These are phyloP conservation scores for Phengaris alcon DNA, from an alignment of 2,888 invertebrate genomes.

Conservation along the genomic window DNA sequence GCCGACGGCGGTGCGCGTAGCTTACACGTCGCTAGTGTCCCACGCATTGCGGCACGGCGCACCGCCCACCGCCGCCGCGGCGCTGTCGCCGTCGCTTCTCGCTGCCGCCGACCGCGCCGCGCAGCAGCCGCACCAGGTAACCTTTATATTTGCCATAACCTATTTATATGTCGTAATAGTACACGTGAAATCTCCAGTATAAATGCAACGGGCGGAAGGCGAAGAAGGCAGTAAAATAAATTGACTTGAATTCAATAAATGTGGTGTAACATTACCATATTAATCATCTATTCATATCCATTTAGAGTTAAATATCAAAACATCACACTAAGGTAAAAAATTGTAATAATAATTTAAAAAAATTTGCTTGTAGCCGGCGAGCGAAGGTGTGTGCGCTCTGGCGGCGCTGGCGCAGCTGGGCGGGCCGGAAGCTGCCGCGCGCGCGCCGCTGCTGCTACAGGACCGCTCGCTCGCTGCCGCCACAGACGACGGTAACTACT, in stretches of 20 bases:
- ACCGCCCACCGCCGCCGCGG: slow-evolving; percentile 56
- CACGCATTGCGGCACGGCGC: slow-evolving; percentile 77
- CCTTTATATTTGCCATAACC: no score
- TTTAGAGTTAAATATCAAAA: no score
- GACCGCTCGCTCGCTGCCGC: slow-evolving; percentile 88
- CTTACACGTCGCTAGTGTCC: slow-evolving; percentile 88
- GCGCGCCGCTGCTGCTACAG: slow-evolving; percentile 81
- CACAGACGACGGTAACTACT: slow-evolving; percentile 81
- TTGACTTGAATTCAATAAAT: neutral
- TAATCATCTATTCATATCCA: no score
- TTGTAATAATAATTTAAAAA: no score
- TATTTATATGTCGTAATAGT: no score
- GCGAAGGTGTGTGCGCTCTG: slow-evolving; percentile 65
- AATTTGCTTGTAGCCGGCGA: slow-evolving; percentile 46
- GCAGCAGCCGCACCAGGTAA: slow-evolving; percentile 85
- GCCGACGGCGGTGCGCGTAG: slow-evolving; percentile 86
- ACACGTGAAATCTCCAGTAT: no score
- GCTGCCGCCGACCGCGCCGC: slow-evolving; percentile 87
- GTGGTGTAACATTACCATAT: no score
- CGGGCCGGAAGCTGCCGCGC: slow-evolving; percentile 45
- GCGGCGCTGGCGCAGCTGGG: slow-evolving; percentile 56
- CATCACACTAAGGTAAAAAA: no score
- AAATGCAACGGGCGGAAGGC: no score
- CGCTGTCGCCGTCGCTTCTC: slow-evolving; percentile 81
- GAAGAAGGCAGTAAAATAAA: neutral